Percentiles rank a stretch among this genome's conserved stretches.
phyloP scores from a whole-genome alignment of 2,888 invertebrate genomes.

The Noctua fimbriata region DNA sequence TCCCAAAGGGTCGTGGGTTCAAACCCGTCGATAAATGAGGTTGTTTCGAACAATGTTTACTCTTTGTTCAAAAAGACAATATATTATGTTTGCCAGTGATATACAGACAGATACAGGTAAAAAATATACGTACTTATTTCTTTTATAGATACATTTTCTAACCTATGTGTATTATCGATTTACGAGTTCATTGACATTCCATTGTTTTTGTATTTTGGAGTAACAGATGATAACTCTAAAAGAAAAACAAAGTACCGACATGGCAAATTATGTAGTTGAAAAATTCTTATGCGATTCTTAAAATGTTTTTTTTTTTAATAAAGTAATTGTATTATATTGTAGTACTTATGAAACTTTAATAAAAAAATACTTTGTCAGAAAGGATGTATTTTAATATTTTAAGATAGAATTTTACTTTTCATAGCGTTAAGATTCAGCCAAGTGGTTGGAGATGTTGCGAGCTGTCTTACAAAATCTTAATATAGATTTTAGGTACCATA shows the following conservation, averaged over 20 bases:
- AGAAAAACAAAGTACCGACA: not conserved
- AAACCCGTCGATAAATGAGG: conserved; percentile 21
- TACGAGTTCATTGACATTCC: conserved; percentile 20
- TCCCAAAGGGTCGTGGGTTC: conserved; percentile 40
- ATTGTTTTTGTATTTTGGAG: conserved; percentile 19
- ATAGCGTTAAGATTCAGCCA: not conserved
- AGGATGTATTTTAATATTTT: no score
- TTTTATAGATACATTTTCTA: not conserved
- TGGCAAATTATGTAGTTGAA: no score
- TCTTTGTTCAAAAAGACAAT: conserved; percentile 27
- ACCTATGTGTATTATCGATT: not conserved
- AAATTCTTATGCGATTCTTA: no score
- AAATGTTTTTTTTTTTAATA: no score
- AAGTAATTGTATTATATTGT: no score
- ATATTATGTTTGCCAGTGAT: conserved; percentile 9
- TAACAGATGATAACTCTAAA: not conserved
- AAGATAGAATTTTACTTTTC: not conserved
- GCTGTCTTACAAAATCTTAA: not conserved
- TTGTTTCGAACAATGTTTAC: not conserved
- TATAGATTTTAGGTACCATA: not conserved
- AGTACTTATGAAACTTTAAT: not conserved
- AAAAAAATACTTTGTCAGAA: not conserved
- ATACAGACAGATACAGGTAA: not conserved
- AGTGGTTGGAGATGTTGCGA: not conserved
- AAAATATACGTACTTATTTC: not conserved